Percentiles rank a stretch among this genome's conserved stretches.
These are phyloP conservation scores for Benthosema pterotum DNA, from an alignment of 2,797 vertebrate species.

Conservation along the genomic window DNA sequence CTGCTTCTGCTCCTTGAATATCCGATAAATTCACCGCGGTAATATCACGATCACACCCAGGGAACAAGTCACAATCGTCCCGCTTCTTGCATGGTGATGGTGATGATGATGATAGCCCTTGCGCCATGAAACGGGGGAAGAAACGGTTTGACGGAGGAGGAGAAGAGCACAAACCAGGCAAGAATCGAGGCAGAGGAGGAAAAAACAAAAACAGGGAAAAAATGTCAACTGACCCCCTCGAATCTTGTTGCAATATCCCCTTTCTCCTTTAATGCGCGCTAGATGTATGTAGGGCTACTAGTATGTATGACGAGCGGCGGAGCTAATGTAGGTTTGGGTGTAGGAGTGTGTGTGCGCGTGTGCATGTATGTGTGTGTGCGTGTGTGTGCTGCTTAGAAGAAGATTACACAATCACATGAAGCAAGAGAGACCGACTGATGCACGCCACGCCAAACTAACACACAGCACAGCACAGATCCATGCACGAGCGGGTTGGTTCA, in stretches of 20 bases:
- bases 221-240: constrained; percentile 44
- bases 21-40: constrained; percentile 74
- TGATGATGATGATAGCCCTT: constrained; percentile 80
- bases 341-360: constrained; percentile 18
- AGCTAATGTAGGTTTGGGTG: constrained; percentile 1
- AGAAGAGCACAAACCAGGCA: constrained; percentile 27
- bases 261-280: constrained; percentile 45
- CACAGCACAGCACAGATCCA: constrained; percentile 17
- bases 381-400: constrained; percentile 15
- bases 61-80: constrained; percentile 65
- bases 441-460: constrained; percentile 27
- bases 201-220: constrained; percentile 44
- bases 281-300: constrained; percentile 55
- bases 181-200: constrained; percentile 18
- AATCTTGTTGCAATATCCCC: constrained; percentile 60
- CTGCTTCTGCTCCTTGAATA: constrained; percentile 54
- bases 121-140: constrained; percentile 77
- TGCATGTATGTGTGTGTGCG: constrained; percentile 6
- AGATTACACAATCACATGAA: constrained; percentile 65
- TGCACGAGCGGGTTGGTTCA: background rate
- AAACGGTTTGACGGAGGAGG: constrained; percentile 38
- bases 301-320: constrained; percentile 33
- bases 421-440: constrained; percentile 36
- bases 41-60: constrained; percentile 66
- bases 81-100: constrained; percentile 57